phyloP scores from a whole-genome alignment of 2,888 invertebrate species.

The Synergus itoensis region DNA sequence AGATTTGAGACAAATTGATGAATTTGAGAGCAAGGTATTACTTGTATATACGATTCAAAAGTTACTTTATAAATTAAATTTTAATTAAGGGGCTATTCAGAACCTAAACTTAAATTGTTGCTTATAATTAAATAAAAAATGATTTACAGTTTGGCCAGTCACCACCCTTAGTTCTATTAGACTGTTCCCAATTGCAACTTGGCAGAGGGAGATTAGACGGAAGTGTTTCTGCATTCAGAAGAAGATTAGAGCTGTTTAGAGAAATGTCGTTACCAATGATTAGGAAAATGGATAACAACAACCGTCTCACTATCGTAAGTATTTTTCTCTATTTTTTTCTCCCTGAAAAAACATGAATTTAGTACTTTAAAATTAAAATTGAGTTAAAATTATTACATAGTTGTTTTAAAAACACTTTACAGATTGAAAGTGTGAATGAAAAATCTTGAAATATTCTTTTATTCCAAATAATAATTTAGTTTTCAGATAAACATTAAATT shows the following conservation, averaged over 20 bases:
- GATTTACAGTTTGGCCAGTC: conserved; percentile 84
- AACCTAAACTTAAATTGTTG: background rate
- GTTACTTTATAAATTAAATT: background rate
- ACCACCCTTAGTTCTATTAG: conserved; percentile 90
- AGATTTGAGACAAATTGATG: conserved; percentile 91
- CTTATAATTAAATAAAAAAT: background rate
- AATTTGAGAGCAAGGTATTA: conserved; percentile 93
- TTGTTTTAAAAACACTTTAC: no score
- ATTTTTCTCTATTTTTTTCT: conserved; percentile 75
- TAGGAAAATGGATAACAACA: conserved; percentile 89
- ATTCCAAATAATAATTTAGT: background rate
- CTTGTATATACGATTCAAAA: background rate
- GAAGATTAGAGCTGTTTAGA: conserved; percentile 91
- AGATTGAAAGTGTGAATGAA: no score
- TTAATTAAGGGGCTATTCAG: no score
- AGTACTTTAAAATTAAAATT: background rate
- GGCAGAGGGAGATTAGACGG: conserved; percentile 92
- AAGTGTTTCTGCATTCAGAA: conserved; percentile 90
- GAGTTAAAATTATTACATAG: no score
- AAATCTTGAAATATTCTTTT: background rate
- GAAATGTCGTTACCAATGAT: conserved; percentile 94
- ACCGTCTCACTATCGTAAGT: conserved; percentile 88
- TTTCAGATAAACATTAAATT: background rate
- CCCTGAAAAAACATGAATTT: background rate
- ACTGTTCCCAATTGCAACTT: conserved; percentile 94